A percentile compares a stretch with the other conserved stretches of the same genome.
Conservation (phyloP, 2,797 vertebrate species). For the Hydrocynus forskahlii region DNA sequence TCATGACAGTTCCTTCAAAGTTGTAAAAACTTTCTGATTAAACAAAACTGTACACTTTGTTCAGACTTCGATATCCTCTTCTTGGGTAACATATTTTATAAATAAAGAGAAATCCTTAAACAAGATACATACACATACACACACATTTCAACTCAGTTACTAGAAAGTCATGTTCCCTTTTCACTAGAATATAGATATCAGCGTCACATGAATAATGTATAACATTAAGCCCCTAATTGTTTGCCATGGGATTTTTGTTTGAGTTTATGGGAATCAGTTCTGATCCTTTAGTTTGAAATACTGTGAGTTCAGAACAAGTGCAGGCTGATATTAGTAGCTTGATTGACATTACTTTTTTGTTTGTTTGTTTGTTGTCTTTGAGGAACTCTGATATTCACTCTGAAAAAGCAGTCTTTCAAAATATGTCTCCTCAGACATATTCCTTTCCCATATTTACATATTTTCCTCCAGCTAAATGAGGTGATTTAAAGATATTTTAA, state of each 20-base stretch:
- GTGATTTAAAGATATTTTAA: too few species aligned
- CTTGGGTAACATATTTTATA: background rate
- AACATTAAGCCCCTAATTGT: constrained; percentile 3
- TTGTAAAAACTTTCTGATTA: too few species aligned
- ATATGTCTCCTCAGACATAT: too few species aligned
- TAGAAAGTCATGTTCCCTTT: background rate
- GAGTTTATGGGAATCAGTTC: background rate
- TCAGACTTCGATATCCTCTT: background rate
- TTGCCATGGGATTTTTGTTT: background rate
- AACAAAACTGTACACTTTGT: too few species aligned
- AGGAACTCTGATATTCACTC: background rate
- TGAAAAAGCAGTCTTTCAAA: background rate
- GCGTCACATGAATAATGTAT: background rate
- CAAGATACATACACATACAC: background rate
- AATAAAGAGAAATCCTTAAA: background rate
- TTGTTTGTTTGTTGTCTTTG: background rate
- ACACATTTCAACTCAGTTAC: background rate
- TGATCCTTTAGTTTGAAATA: constrained; percentile 4
- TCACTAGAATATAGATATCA: constrained; percentile 3
- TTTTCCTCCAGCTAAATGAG: background rate
- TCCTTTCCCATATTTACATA: background rate
- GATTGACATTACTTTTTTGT: background rate
- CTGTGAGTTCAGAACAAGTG: background rate
- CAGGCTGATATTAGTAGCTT: background rate
- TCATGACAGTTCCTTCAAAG: too few species aligned